Evolutionary conservation across 2,888 invertebrate species (phyloP).

Genomic region (Biston stratarius): DNA sequence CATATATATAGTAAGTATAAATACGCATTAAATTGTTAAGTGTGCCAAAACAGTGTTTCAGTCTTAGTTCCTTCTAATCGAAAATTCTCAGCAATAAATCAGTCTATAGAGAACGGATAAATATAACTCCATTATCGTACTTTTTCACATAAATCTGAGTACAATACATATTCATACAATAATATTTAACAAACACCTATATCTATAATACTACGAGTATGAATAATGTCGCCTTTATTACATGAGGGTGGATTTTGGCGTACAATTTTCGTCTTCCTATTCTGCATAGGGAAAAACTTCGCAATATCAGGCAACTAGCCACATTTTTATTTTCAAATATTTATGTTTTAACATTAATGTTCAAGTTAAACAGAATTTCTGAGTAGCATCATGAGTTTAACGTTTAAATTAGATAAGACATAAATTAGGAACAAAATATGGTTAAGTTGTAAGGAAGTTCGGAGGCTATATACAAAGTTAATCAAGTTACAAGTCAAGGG

Average conservation of each 20-base stretch:
- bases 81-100: neutral
- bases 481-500: conserved; percentile 22
- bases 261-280: conserved; percentile 23
- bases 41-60: too few species aligned
- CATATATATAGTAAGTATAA: too few species aligned
- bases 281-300: conserved; percentile 12
- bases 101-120: neutral
- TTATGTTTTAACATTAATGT: conserved; percentile 14
- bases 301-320: conserved; percentile 16
- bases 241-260: conserved; percentile 23
- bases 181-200: conserved; percentile 13
- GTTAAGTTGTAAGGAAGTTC: conserved; percentile 18
- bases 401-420: conserved; percentile 23
- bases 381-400: conserved; percentile 5
- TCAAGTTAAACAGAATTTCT: conserved; percentile 23
- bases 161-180: conserved; percentile 8
- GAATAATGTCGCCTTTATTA: conserved; percentile 28
- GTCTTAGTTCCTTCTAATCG: neutral
- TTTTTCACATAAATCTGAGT: neutral
- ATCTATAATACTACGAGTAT: conserved; percentile 10
- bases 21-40: too few species aligned
- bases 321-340: conserved; percentile 20
- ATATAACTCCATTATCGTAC: neutral
- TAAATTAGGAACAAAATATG: conserved; percentile 21
- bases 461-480: conserved; percentile 17